Evolutionary conservation across 92 coral and sea anemone genomes (phyloP), one percentile per base, ranked within the genome.

Genomic region (Ricordea florida): DNA sequence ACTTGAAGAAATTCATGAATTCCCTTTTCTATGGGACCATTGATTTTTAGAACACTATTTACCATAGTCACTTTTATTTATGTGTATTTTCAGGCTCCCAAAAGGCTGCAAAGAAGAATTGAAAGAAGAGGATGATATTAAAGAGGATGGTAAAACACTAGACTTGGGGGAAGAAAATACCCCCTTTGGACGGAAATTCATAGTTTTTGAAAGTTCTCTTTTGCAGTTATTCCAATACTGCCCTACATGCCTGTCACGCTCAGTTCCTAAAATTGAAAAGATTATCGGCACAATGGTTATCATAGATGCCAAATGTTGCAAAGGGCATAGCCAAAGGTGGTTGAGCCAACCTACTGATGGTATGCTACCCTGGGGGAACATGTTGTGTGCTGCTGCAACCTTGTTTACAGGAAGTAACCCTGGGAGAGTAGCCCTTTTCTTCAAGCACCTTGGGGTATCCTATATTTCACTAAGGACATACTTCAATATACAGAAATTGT

Each of bases 401-500:
- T 31, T 77, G 17, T 77, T 77, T 46, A 65, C 83, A 6, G 83
- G 83, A 50, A n/a, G 67, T 30, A 77, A 77, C 20, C 76, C 76
- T 34, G 83, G 56, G 31, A 22, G 74, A 49, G 81, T 74, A 26
- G 69, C 69, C 60, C 44, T 44, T 44, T 75, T 75, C 31, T 75
- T 74, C 24, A 57, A 62, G 10, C 73, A 74, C 13, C n/a, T n/a
- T n/a, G 75, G 67, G 40, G 55, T 76, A 30, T 20, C 20, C 26
- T 74, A 74, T 29, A 62, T 62, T 28, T 76, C 76, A 48, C 27
- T 76, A 28, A 76, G 21, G 66, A 62, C 83, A n/a, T 76, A 77
- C 65, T 65, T 32, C 55, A 57, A 41, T 24, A n/a, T 63, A 21
- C 84, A 78, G 57, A 77, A 34, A 47, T 22, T 78, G 13, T 28